phyloP scores from a whole-genome alignment of 2,888 invertebrate species.

The Agrochola litura region DNA sequence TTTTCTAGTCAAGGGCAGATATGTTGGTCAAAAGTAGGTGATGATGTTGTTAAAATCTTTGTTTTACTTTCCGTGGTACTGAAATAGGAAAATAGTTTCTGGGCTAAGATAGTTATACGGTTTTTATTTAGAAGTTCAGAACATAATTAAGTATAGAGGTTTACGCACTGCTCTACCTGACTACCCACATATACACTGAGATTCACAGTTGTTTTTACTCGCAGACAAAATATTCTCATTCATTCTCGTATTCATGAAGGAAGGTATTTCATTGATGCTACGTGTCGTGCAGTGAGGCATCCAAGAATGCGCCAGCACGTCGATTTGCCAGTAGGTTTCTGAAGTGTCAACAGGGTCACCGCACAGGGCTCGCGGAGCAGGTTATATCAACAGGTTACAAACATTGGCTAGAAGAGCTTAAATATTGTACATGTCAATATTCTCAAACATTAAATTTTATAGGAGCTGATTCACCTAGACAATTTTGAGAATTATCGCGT shows the following conservation, averaged over 20 bases:
- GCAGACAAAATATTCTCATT: neutral
- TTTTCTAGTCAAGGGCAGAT: conserved; percentile 50
- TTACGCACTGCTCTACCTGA: neutral
- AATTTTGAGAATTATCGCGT: neutral
- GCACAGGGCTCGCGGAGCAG: conserved; percentile 2
- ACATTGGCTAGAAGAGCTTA: neutral
- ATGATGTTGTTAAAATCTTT: conserved; percentile 4
- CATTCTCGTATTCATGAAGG: neutral
- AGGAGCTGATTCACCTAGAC: neutral
- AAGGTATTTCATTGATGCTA: conserved; percentile 1
- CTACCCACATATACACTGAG: too few species aligned
- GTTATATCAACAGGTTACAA: neutral
- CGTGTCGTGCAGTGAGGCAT: neutral
- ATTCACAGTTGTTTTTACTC: neutral
- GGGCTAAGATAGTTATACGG: neutral
- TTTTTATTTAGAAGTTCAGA: neutral
- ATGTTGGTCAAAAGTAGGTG: conserved; percentile 11
- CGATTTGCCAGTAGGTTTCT: neutral
- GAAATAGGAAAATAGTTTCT: neutral
- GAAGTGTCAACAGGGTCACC: conserved; percentile 35
- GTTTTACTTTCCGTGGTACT: neutral
- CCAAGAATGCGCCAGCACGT: conserved; percentile 6
- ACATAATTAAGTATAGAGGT: neutral
- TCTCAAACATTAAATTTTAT: neutral
- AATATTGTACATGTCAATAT: neutral